Base-by-base conservation (phyloP, 2,113 vertebrate genomes). In the Camelus bactrianus region DNA sequence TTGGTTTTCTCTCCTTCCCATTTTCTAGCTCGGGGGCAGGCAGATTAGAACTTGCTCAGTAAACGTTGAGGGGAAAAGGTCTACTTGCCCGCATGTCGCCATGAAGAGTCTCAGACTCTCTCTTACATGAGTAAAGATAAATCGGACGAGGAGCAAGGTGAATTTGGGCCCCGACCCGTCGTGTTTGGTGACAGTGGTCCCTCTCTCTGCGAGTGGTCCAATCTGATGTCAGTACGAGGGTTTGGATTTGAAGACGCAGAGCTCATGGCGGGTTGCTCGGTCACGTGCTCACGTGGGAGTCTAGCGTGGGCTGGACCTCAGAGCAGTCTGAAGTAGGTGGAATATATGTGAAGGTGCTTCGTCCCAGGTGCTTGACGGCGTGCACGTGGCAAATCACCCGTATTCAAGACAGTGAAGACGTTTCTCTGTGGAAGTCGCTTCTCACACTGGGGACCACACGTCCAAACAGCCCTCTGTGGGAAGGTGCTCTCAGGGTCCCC, bases 401-500 rank as follows among this genome's bases (percentile, higher is more conserved):
- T 13, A 6, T 67, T n/a, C 17, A 52, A 5, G n/a, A 7, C 0
- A 17, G n/a, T 0, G 2, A 7, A 0, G 50, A 19, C 1, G 0
- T 24, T 13, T 2, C 50, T 42, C 0, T 1, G 20, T 8, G 13
- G 24, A 2, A 3, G 16, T 35, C 52, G 2, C 24, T 16, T 42
- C 1, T 19, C 17, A 12, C 1, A 0, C 2, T 1, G 16, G 2
- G 2, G 3, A 3, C 42, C 0, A 38, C 42, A 3, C 19, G 0
- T 15, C 5, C n/a, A 11, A 4, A 1, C 4, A 3, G 0, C 5
- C 19, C 24, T 77, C 5, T 26, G 24, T 30, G 54, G n/a, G 54
- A 14, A 13, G 15, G n/a, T 10, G 42, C 48, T 11, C 83, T 50
- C 1, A 19, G n/a, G 52, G 20, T 8, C 32, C 60, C 62, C 30